Conservation (phyloP, 2,888 invertebrate genomes). For the Podabrus alpinus region DNA sequence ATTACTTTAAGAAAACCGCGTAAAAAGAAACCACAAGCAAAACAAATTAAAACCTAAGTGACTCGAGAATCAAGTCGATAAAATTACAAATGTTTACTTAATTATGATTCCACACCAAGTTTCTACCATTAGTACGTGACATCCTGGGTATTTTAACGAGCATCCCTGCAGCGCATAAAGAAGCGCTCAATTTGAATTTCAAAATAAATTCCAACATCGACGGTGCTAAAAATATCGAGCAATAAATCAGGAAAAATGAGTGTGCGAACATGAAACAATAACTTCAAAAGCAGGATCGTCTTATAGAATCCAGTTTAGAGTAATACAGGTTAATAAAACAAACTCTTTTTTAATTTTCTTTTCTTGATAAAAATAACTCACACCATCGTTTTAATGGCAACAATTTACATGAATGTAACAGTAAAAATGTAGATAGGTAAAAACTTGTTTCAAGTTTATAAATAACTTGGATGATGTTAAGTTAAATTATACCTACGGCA, state of each 20-base stretch:
- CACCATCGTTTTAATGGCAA: neutral
- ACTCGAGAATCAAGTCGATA: no score
- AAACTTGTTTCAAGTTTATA: neutral
- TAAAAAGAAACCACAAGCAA: no score
- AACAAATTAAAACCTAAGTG: no score
- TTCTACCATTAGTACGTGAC: no score
- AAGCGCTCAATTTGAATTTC: neutral
- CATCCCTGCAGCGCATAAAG: no score
- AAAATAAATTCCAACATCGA: no score
- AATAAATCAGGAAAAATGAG: neutral
- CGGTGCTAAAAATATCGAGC: no score
- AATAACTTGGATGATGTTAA: neutral
- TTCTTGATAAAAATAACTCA: constrained; percentile 1
- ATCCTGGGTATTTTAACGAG: no score
- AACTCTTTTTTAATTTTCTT: neutral
- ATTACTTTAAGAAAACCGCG: no score
- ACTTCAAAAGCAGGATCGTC: neutral
- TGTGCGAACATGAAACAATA: neutral
- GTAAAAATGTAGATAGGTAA: constrained; percentile 2
- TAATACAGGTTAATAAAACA: neutral
- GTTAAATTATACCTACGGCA: neutral
- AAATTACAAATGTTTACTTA: no score
- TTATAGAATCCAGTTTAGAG: neutral
- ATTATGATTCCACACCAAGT: no score
- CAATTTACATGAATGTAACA: constrained; percentile 2